Conservation (phyloP, 2,888 invertebrate species). For the Acheta domesticus region DNA sequence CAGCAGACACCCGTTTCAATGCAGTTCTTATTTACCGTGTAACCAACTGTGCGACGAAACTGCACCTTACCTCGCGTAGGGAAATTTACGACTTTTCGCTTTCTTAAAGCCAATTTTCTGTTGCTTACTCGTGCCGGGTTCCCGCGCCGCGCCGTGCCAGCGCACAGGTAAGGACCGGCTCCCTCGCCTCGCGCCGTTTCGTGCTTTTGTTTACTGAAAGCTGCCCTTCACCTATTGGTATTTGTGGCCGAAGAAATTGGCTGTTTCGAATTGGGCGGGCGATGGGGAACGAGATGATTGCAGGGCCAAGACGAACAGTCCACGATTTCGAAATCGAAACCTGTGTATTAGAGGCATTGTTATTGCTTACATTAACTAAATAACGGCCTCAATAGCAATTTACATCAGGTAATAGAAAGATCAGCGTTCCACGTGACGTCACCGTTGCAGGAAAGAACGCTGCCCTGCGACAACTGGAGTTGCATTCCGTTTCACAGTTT, state of each 20-base stretch:
- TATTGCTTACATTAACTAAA: not conserved
- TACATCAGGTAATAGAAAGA: not conserved
- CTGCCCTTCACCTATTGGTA: conserved; percentile 18
- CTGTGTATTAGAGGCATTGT: not conserved
- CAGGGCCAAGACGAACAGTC: not conserved
- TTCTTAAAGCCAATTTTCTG: not conserved
- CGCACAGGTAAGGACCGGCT: not conserved
- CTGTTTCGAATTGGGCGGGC: not conserved
- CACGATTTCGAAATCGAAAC: not conserved
- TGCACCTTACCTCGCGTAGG: not conserved
- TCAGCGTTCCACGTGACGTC: too few relatives aligned
- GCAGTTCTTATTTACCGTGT: conserved; percentile 1
- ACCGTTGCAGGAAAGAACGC: too few relatives aligned
- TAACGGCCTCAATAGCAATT: not conserved
- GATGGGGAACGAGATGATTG: not conserved
- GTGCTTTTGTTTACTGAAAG: conserved; percentile 10
- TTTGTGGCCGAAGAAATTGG: not conserved
- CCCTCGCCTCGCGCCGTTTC: not conserved
- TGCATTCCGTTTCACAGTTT: too few relatives aligned
- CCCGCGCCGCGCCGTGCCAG: not conserved
- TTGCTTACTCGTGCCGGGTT: not conserved
- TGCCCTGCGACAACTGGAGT: too few relatives aligned
- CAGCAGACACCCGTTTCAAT: not conserved
- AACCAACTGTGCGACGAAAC: not conserved
- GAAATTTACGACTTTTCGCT: conserved; percentile 4